A percentile compares a stretch with the other conserved stretches of the same genome.
Conservation (phyloP, 2,888 invertebrate genomes). For the Idaea biselata region DNA sequence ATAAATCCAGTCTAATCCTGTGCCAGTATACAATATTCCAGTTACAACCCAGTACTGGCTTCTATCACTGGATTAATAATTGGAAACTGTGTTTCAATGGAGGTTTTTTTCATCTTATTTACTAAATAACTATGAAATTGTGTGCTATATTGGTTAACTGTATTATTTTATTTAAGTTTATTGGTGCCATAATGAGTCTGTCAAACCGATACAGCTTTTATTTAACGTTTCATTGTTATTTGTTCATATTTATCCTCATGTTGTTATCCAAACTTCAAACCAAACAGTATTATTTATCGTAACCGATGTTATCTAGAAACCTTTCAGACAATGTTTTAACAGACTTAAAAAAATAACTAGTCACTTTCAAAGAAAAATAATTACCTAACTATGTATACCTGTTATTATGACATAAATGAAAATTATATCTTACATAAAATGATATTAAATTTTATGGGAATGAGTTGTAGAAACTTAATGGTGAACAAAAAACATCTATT, state of each 20-base stretch:
- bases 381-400: background rate
- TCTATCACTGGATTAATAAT: no score
- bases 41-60: no score
- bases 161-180: constrained; percentile 35
- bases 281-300: constrained; percentile 23
- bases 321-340: constrained; percentile 6
- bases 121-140: constrained; percentile 23
- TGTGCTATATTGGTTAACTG: constrained; percentile 11
- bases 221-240: constrained; percentile 5
- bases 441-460: background rate
- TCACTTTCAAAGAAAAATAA: constrained; percentile 33
- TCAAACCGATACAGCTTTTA: constrained; percentile 1
- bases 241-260: constrained; percentile 13
- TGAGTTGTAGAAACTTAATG: background rate
- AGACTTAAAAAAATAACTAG: constrained; percentile 40
- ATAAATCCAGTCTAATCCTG: no score
- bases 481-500: constrained; percentile 14
- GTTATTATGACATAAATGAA: background rate
- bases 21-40: no score
- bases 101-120: constrained; percentile 16
- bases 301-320: constrained; percentile 32
- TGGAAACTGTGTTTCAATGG: no score
- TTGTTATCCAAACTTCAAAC: constrained; percentile 26
- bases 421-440: background rate
- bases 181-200: constrained; percentile 56